Conservation (phyloP, 2,888 invertebrate genomes). For the Spilosoma lubricipeda region DNA sequence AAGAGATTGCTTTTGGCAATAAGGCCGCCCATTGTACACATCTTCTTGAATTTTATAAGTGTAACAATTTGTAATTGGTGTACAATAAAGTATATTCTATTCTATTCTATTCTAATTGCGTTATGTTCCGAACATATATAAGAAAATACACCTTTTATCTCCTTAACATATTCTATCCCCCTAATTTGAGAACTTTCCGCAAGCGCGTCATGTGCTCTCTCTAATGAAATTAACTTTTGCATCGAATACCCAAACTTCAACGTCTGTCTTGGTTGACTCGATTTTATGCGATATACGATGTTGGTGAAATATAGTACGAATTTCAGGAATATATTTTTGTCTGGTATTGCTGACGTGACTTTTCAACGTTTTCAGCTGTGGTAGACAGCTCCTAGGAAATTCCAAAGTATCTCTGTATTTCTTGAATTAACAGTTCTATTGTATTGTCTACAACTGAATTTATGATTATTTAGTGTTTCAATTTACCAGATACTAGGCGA, state of each 20-base stretch:
- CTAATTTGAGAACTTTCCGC: conserved; percentile 24
- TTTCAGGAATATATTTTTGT: not conserved
- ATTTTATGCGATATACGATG: not conserved
- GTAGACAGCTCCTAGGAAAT: too few relatives aligned
- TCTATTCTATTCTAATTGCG: too few relatives aligned
- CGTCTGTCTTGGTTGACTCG: not conserved
- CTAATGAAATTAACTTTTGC: conserved; percentile 52
- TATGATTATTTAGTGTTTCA: too few relatives aligned
- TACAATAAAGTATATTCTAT: too few relatives aligned
- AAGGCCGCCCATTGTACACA: too few relatives aligned
- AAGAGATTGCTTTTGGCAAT: too few relatives aligned
- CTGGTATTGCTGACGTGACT: not conserved
- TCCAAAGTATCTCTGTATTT: too few relatives aligned
- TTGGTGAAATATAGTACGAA: not conserved
- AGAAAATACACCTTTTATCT: not conserved
- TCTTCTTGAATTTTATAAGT: too few relatives aligned
- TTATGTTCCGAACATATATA: too few relatives aligned
- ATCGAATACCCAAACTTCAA: conserved; percentile 31
- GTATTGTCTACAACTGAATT: not conserved
- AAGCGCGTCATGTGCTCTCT: conserved; percentile 36
- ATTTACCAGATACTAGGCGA: not conserved
- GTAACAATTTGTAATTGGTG: too few relatives aligned
- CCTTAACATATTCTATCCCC: not conserved
- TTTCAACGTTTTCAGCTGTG: too few relatives aligned
- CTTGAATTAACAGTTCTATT: not conserved